A percentile compares a stretch with the other conserved stretches of the same genome.
phyloP scores from a whole-genome alignment of 1,140 invertebrate species.

The Dolichoris vasculosae region DNA sequence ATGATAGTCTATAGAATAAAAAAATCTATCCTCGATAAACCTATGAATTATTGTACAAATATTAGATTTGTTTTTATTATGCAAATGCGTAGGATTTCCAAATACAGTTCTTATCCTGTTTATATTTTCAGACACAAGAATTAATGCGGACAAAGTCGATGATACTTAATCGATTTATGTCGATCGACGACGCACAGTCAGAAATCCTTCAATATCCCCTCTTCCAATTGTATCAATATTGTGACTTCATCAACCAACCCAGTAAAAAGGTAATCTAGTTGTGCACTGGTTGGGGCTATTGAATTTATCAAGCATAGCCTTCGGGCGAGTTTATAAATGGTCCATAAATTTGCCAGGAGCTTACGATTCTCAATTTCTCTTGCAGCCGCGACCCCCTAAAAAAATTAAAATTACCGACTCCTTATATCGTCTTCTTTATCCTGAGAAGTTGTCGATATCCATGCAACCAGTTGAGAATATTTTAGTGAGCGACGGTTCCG shows the following conservation, averaged over 20 bases:
- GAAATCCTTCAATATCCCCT: slow-evolving; percentile 80
- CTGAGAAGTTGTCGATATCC: slow-evolving; percentile 33
- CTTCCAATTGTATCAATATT: slow-evolving; percentile 79
- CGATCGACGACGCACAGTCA: slow-evolving; percentile 78
- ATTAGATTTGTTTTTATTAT: slow-evolving; percentile 9
- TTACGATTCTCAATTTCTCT: neutral
- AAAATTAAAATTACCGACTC: slow-evolving; percentile 59
- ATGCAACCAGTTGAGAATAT: neutral
- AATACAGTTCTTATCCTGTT: neutral
- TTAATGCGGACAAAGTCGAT: slow-evolving; percentile 80
- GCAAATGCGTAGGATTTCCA: neutral
- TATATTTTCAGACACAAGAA: slow-evolving; percentile 76
- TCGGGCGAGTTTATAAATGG: neutral
- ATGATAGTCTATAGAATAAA: neutral
- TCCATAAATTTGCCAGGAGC: no score
- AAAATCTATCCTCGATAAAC: neutral
- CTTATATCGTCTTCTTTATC: slow-evolving; percentile 62
- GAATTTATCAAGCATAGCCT: neutral
- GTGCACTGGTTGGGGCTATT: no score
- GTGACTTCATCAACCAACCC: slow-evolving; percentile 76
- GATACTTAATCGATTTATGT: slow-evolving; percentile 78
- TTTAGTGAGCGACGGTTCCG: neutral
- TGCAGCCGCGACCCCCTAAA: slow-evolving; percentile 54
- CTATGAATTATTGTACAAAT: neutral
- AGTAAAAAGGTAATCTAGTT: slow-evolving; percentile 71